Evolutionary conservation across 2,888 invertebrate genomes (phyloP), one percentile per base, ranked within the genome.

Genomic region (Tanytarsus gracilentus): DNA sequence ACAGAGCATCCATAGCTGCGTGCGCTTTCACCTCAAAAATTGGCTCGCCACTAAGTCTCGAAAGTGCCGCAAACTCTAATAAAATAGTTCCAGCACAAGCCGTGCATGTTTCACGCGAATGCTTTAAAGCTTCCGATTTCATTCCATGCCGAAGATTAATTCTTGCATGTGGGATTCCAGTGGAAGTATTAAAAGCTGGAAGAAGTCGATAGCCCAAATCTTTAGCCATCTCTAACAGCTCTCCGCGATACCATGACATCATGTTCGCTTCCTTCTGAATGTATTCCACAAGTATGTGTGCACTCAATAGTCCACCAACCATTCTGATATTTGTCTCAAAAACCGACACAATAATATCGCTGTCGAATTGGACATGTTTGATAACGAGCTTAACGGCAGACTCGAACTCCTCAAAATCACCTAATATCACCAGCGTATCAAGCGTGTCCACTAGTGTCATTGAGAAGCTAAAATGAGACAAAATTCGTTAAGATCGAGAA

Each of bases 1-100:
- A 99, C 44, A 99, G 75, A 61, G 90, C 88, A 71, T 97, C 96
- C 96, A 99, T 96, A 0, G 97, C 92, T 67, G 86, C 85, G 67
- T 92, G 89, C 0, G 97, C 96, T 71, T 95, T 95, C 67, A 89
- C 86, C 75, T 97, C 97, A 74, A 90, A 98, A 51, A 95, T 77
- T 0, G 88, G 84, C 70, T 93, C 90, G 67, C 92, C 96, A 1
- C 94, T 91, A 55, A 99, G 78, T 2, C 97, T 81, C 2, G 94
- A 94, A 6, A 99, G 78, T 0, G 97, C 94, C 1, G 97, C 97
- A 84, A 98, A 93, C 76, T 99, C 98, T 29, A 99, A 76, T 56
- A 99, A 87, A 83, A 98, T 95, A 1, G 97, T 97, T 1, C 98
- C 98, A 1, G 96, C 97, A 75, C 98, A 99, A 0, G 98, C 97